Evolutionary conservation across 2,797 vertebrate genomes (phyloP), one percentile per base, ranked within the genome.

Genomic region (Platyrinchus mystaceus): DNA sequence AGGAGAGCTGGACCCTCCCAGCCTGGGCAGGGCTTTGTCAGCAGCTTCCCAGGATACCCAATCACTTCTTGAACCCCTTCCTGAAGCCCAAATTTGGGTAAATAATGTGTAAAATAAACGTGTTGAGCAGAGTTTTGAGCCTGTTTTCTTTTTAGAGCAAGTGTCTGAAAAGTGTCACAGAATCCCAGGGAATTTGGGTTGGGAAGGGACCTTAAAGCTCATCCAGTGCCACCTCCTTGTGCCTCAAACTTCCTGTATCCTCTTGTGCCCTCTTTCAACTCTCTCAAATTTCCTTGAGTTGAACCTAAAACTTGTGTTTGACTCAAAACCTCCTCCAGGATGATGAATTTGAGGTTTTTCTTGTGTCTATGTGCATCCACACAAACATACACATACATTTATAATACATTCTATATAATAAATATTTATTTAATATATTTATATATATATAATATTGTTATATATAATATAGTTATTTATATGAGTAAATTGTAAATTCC

Each of bases 301-400:
- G 27, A 26, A 39, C 21, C 27, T 22, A 13, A 55, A 59, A 19
- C 34, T 9, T 12, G 30, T 8, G 15, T 68, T 63, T 71, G 46
- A 12, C 24, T n/a, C 5, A 4, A 36, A 63, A 26, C 14, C 8
- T 60, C 30, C 67, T 74, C 76, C 41, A 19, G 26, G 28, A 9
- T 53, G 30, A 16, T 56, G 74, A 21, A 7, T 49, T 44, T 20
- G 53, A 14, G 39, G 34, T 80, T 4, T 52, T 77, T 3, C 1
- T 0, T 7, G 44, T 28, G 7, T 19, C 43, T 10, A 3, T 37
- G 27, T 49, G 47, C 22, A 32, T 76, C 15, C 1, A 0, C 6
- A 10, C 24, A 59, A 39, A 50, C 39, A 19, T 2, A 3, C 34
- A 4, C 19, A 30, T 1, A 23, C 26, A 21, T 52, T 52, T 52